These are phyloP conservation scores for Megastigmus dorsalis DNA, from an alignment of 2,888 invertebrate species.

Conservation along the genomic window DNA sequence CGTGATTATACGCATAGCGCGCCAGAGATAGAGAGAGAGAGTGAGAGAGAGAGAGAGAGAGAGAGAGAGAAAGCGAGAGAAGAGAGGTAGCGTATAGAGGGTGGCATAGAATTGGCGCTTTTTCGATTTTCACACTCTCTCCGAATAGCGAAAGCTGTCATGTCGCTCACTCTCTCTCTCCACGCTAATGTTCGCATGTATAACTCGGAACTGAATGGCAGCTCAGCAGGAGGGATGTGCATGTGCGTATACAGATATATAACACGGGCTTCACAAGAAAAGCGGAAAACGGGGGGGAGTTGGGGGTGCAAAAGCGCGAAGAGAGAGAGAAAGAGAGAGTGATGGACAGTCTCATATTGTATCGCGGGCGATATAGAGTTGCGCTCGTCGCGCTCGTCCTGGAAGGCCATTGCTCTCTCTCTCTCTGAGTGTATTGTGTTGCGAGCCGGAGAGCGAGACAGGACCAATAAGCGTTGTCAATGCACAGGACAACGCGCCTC, in stretches of 20 bases:
- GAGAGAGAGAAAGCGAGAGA: neutral
- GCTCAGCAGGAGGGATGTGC: neutral
- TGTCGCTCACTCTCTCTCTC: neutral
- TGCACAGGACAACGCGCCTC: neutral
- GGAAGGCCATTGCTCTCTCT: neutral
- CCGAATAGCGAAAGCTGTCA: constrained; percentile 16
- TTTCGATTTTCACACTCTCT: constrained; percentile 31
- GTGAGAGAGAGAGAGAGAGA: neutral
- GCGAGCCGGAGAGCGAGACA: constrained; percentile 10
- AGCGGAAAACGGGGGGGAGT: neutral
- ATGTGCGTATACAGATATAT: neutral
- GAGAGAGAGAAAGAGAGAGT: constrained; percentile 3
- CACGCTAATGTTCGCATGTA: neutral
- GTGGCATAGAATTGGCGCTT: constrained; percentile 12
- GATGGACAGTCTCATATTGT: constrained; percentile 46
- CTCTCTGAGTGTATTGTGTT: no score
- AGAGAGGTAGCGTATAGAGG: neutral
- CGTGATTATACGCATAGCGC: constrained; percentile 10
- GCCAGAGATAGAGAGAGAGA: neutral
- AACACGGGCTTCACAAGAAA: neutral
- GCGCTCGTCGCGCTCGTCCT: neutral
- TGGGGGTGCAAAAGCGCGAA: no score
- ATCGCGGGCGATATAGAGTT: constrained; percentile 21
- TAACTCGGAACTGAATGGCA: constrained; percentile 21
- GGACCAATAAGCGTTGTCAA: constrained; percentile 18